Evolutionary conservation across 2,113 vertebrate genomes (phyloP).

Genomic region (Tragelaphus strepsiceros): DNA sequence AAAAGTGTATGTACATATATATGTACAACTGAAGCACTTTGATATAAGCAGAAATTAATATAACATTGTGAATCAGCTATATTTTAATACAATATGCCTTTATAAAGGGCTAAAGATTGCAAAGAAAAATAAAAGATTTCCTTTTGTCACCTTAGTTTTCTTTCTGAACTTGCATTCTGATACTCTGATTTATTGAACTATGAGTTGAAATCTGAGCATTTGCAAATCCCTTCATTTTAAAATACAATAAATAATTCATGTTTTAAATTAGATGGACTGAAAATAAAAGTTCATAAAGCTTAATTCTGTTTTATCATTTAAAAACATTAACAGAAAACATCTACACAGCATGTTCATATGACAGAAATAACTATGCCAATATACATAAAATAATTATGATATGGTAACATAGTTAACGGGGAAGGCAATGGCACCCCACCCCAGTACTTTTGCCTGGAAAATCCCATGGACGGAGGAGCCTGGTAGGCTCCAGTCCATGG

Average conservation of each 20-base stretch:
- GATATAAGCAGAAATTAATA: not conserved
- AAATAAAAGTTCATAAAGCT: not conserved
- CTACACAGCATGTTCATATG: not conserved
- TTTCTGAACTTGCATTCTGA: not conserved
- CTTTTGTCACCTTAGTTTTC: not conserved
- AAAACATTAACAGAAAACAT: not conserved
- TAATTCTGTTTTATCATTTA: slow-evolving; percentile 17
- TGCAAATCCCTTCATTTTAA: not conserved
- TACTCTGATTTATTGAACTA: not conserved
- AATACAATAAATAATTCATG: not conserved
- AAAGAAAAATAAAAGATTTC: not conserved
- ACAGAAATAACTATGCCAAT: not conserved
- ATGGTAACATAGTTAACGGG: not conserved
- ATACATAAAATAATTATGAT: not conserved
- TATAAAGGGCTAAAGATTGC: not conserved
- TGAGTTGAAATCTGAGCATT: not conserved
- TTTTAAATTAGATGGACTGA: not conserved
- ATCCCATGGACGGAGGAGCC: too few species aligned
- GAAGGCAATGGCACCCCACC: too few species aligned
- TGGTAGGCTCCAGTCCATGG: too few species aligned
- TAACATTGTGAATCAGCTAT: not conserved
- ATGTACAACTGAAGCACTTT: not conserved
- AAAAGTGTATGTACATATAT: not conserved
- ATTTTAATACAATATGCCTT: not conserved
- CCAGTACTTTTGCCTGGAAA: too few species aligned